phyloP scores from a whole-genome alignment of 2,888 invertebrate genomes.

The Ennomos fuscantarius region DNA sequence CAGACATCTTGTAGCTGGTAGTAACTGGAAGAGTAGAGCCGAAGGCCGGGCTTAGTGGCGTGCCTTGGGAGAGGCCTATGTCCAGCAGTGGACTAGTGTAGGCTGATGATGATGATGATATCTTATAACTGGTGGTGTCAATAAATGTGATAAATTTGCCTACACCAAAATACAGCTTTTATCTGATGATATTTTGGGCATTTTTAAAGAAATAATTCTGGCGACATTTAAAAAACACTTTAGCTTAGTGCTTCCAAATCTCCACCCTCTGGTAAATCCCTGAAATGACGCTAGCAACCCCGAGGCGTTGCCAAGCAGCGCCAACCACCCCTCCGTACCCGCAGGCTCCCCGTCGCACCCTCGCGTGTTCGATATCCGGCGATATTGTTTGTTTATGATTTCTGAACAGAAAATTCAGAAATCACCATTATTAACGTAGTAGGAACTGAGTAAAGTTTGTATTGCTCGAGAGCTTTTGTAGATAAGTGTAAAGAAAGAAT shows the following conservation, averaged over 20 bases:
- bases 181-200: too few relatives aligned
- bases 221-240: constrained; percentile 11
- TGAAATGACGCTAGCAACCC: constrained; percentile 13
- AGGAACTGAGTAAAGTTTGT: not conserved
- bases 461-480: too few relatives aligned
- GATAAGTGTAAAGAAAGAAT: too few relatives aligned
- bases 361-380: constrained; percentile 16
- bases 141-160: too few relatives aligned
- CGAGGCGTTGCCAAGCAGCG: constrained; percentile 37
- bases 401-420: constrained; percentile 4
- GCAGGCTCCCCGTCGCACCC: not conserved
- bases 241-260: constrained; percentile 15
- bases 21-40: too few relatives aligned
- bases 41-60: too few relatives aligned
- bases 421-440: constrained; percentile 4
- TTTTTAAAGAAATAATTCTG: not conserved
- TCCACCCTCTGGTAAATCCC: constrained; percentile 22
- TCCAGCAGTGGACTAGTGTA: too few relatives aligned
- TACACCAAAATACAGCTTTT: too few relatives aligned
- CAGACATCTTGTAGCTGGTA: too few relatives aligned
- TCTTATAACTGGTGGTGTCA: too few relatives aligned
- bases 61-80: too few relatives aligned
- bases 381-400: constrained; percentile 20
- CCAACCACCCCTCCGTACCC: constrained; percentile 14
- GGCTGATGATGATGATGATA: too few relatives aligned